phyloP scores from a whole-genome alignment of 2,797 vertebrate genomes.

The Tokudaia muenninki region DNA sequence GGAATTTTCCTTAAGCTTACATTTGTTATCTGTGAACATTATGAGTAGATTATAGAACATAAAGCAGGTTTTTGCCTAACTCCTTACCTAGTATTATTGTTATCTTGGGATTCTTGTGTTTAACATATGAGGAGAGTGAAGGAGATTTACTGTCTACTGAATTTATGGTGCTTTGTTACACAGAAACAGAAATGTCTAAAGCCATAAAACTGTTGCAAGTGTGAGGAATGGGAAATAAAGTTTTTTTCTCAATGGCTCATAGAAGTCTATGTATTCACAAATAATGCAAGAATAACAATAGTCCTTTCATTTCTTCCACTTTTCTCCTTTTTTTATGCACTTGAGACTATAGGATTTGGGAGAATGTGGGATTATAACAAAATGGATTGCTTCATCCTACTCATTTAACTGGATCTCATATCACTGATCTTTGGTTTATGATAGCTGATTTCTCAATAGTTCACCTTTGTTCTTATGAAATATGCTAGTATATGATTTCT shows the following conservation, averaged over 20 bases:
- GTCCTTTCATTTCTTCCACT: background rate
- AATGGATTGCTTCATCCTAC: background rate
- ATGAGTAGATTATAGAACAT: background rate
- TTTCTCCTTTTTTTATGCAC: background rate
- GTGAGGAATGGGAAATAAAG: background rate
- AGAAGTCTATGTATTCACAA: background rate
- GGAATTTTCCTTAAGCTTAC: background rate
- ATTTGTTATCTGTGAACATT: background rate
- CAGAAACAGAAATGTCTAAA: background rate
- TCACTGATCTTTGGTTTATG: background rate
- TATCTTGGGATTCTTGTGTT: background rate
- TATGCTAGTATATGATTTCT: background rate
- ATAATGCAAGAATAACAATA: background rate
- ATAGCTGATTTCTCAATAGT: background rate
- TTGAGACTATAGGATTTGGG: background rate
- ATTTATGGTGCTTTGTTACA: background rate
- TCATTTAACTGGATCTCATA: background rate
- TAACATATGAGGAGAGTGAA: background rate
- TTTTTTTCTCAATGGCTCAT: background rate
- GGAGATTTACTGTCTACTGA: background rate
- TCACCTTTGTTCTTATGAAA: background rate
- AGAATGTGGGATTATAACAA: background rate
- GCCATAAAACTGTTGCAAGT: background rate
- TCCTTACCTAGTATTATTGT: background rate
- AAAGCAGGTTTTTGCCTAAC: background rate